These are phyloP conservation scores for Digitonthophagus gazella DNA, from an alignment of 2,888 invertebrate species.

Conservation along the genomic window DNA sequence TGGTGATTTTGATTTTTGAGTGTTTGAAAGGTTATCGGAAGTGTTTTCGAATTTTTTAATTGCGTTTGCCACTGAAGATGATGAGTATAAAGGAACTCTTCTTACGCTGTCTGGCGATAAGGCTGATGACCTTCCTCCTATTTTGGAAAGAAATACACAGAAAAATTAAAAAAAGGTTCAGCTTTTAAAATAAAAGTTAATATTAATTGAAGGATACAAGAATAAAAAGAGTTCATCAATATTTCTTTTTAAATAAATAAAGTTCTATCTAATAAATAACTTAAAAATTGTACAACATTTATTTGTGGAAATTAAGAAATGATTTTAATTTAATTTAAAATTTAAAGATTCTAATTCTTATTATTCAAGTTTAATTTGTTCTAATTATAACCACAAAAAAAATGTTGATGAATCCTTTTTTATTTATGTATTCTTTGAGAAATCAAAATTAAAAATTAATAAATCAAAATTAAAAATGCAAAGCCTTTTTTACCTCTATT, in stretches of 20 bases:
- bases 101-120: constrained; percentile 46
- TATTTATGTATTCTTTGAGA: background rate
- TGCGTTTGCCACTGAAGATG: constrained; percentile 45
- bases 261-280: too few relatives aligned
- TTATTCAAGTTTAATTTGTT: too few relatives aligned
- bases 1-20: background rate
- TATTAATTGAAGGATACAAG: background rate
- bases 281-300: too few relatives aligned
- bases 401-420: too few relatives aligned
- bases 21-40: constrained; percentile 10
- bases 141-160: constrained; percentile 21
- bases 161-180: constrained; percentile 1
- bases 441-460: constrained; percentile 3
- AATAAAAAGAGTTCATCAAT: background rate
- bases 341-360: too few relatives aligned
- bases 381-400: too few relatives aligned
- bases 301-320: too few relatives aligned
- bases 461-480: constrained; percentile 13
- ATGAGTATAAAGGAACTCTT: constrained; percentile 37
- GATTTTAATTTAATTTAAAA: too few relatives aligned
- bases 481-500: constrained; percentile 18
- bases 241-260: too few relatives aligned
- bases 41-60: constrained; percentile 45
- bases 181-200: constrained; percentile 13
- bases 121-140: constrained; percentile 44